These are phyloP conservation scores for Cyclophora albipunctata DNA, from an alignment of 2,888 invertebrate species.

Conservation along the genomic window DNA sequence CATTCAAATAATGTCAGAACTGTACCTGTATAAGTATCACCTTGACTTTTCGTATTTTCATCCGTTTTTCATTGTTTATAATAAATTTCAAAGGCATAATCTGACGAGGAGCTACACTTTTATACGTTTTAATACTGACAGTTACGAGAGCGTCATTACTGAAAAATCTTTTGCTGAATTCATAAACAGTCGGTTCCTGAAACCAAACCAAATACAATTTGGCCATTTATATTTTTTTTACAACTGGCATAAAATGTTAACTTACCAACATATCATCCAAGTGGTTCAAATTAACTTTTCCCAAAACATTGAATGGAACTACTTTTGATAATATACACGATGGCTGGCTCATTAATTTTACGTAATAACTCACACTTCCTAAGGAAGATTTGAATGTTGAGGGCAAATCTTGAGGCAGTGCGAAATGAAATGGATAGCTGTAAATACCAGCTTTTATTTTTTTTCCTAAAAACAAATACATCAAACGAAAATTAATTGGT, in stretches of 20 bases:
- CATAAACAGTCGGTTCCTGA: slow-evolving; percentile 41
- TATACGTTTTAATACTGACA: slow-evolving; percentile 46
- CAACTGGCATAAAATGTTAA: background rate
- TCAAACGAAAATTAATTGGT: background rate
- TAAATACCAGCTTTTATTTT: slow-evolving; percentile 40
- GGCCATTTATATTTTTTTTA: background rate
- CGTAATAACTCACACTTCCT: slow-evolving; percentile 45
- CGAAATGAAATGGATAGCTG: slow-evolving; percentile 53
- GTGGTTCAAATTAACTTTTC: slow-evolving; percentile 48
- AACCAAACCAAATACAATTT: slow-evolving; percentile 10
- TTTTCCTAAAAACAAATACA: slow-evolving; percentile 30
- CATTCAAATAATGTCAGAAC: too few species aligned
- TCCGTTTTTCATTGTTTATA: slow-evolving; percentile 44
- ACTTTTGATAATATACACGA: slow-evolving; percentile 33
- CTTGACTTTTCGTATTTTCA: slow-evolving; percentile 42
- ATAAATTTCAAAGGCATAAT: slow-evolving; percentile 44
- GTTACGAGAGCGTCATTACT: slow-evolving; percentile 31
- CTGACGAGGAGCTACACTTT: slow-evolving; percentile 48
- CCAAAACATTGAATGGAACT: slow-evolving; percentile 38
- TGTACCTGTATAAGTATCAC: slow-evolving; percentile 46
- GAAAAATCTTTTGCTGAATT: slow-evolving; percentile 41
- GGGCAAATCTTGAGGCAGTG: slow-evolving; percentile 49
- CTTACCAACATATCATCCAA: slow-evolving; percentile 42
- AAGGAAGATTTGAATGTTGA: slow-evolving; percentile 52
- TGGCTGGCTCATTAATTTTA: slow-evolving; percentile 48